A percentile compares a stretch with the other conserved stretches of the same genome.
phyloP scores from a whole-genome alignment of 1,140 invertebrate species.

The Nephila pilipes region DNA sequence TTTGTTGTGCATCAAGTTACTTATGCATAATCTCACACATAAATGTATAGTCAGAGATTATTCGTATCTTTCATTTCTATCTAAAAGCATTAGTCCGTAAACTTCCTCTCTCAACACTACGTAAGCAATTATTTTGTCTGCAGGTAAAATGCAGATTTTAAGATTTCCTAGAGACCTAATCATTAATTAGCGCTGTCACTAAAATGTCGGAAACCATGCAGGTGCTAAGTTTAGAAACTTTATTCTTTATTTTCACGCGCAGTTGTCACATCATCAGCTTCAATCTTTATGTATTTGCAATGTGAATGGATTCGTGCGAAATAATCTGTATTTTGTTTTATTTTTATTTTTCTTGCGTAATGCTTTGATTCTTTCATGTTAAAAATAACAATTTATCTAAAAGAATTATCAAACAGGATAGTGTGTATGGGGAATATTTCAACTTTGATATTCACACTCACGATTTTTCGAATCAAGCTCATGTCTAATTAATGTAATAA shows the following conservation, averaged over 20 bases:
- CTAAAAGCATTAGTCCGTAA: neutral
- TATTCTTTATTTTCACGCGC: neutral
- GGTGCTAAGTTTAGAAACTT: constrained; percentile 36
- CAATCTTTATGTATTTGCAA: neutral
- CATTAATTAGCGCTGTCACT: constrained; percentile 38
- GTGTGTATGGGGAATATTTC: too few species aligned
- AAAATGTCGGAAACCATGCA: constrained; percentile 34
- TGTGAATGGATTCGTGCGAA: neutral
- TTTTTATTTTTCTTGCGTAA: neutral
- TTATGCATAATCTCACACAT: neutral
- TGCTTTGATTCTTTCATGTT: neutral
- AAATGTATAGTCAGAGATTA: neutral
- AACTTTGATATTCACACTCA: too few species aligned
- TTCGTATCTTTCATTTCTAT: neutral
- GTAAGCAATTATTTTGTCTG: constrained; percentile 14
- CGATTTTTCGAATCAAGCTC: too few species aligned
- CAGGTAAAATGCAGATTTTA: constrained; percentile 32
- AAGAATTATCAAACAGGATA: neutral
- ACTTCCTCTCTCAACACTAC: neutral
- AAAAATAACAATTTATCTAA: neutral
- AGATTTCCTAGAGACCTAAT: constrained; percentile 21
- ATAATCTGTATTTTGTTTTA: neutral
- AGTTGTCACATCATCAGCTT: neutral
- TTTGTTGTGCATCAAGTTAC: neutral
- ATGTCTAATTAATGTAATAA: too few species aligned